These are phyloP conservation scores for Calyptomena viridis DNA, from an alignment of 2,113 vertebrate species.

Conservation along the genomic window DNA sequence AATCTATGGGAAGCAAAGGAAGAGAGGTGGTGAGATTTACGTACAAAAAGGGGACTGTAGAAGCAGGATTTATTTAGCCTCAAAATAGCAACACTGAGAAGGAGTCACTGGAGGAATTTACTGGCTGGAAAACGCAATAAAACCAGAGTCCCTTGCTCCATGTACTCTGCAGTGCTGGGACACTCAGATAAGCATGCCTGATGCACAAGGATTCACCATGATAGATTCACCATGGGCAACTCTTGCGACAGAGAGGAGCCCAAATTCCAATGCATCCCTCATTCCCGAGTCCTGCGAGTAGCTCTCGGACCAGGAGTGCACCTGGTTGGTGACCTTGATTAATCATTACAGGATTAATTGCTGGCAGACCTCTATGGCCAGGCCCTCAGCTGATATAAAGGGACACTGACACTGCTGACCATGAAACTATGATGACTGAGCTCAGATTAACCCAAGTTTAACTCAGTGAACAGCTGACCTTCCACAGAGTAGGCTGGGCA, in stretches of 20 bases:
- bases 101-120: background rate
- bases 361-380: background rate
- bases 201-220: background rate
- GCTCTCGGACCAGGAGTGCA: background rate
- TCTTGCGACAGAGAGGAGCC: background rate
- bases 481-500: background rate
- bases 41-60: background rate
- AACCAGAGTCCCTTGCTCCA: background rate
- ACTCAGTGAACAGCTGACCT: background rate
- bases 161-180: background rate
- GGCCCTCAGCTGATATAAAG: background rate
- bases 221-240: background rate
- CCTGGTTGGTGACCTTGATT: background rate
- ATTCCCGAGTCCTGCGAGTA: background rate
- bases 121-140: background rate
- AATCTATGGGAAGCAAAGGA: background rate
- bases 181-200: background rate
- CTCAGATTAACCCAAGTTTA: background rate
- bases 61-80: conserved; percentile 10
- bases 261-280: background rate
- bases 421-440: background rate
- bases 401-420: background rate
- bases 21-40: background rate
- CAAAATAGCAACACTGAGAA: background rate
- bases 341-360: conserved; percentile 8